A percentile compares a stretch with the other conserved stretches of the same genome.
phyloP scores from a whole-genome alignment of 1,140 invertebrate genomes.

The Papilio aristodemus region DNA sequence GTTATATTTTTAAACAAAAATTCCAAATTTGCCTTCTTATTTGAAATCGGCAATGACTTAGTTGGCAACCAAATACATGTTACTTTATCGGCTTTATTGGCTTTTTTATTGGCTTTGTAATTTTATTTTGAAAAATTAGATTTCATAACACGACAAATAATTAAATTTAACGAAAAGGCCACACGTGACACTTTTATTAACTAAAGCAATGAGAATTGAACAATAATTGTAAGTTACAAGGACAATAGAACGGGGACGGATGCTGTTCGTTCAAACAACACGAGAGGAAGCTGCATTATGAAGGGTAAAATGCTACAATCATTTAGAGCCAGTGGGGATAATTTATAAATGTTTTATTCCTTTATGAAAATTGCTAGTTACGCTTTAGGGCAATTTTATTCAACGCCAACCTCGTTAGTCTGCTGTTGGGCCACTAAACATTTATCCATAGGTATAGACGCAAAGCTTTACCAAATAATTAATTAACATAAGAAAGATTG shows the following conservation, averaged over 20 bases:
- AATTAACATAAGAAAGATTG: no score
- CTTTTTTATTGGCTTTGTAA: not conserved
- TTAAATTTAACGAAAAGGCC: not conserved
- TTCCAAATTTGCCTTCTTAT: no score
- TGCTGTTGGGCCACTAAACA: not conserved
- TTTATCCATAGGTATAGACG: not conserved
- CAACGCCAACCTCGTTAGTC: not conserved
- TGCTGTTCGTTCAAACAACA: constrained; percentile 18
- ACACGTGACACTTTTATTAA: not conserved
- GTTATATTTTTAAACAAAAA: no score
- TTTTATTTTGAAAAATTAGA: not conserved
- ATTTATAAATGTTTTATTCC: constrained; percentile 14
- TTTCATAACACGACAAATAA: not conserved
- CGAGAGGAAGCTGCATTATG: constrained; percentile 7
- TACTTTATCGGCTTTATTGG: not conserved
- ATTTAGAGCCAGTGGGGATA: not conserved
- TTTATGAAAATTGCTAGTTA: not conserved
- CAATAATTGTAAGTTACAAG: constrained; percentile 5
- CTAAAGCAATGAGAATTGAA: constrained; percentile 4
- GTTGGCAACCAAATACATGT: no score
- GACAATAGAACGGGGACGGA: constrained; percentile 12
- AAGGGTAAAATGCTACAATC: constrained; percentile 16
- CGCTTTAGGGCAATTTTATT: not conserved
- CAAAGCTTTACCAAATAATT: no score
- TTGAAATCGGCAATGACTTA: no score